These are phyloP conservation scores for Himantopus leucocephalus DNA, from an alignment of 2,113 vertebrate species.

Conservation along the genomic window DNA sequence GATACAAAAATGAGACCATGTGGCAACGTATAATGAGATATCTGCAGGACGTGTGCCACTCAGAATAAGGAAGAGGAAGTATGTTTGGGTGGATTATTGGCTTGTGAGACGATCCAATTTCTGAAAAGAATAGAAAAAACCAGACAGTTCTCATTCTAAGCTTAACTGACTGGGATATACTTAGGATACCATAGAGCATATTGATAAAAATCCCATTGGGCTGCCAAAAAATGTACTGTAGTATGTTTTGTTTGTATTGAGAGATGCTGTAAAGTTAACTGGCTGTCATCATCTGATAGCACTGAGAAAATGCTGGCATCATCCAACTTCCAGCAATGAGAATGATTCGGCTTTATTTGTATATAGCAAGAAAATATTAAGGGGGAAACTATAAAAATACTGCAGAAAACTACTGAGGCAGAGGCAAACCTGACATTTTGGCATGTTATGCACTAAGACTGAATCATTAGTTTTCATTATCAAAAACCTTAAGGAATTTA, in stretches of 20 bases:
- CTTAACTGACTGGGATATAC: background rate
- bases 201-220: background rate
- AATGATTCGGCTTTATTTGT: background rate
- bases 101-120: background rate
- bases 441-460: background rate
- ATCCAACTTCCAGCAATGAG: background rate
- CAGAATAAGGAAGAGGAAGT: background rate
- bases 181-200: background rate
- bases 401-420: background rate
- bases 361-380: background rate
- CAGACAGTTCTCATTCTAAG: background rate
- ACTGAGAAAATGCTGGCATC: background rate
- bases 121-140: background rate
- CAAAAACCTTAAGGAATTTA: background rate
- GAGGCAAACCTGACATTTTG: background rate
- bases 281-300: background rate
- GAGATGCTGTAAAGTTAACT: background rate
- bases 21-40: background rate
- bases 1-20: background rate
- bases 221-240: background rate
- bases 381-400: background rate
- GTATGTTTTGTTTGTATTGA: background rate
- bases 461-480: background rate
- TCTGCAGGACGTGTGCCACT: background rate
- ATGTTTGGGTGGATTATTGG: background rate